Percentiles rank a stretch among this genome's conserved stretches.
Evolutionary conservation across 2,797 vertebrate genomes (phyloP).

Genomic region (Sebastiscus tertius): DNA sequence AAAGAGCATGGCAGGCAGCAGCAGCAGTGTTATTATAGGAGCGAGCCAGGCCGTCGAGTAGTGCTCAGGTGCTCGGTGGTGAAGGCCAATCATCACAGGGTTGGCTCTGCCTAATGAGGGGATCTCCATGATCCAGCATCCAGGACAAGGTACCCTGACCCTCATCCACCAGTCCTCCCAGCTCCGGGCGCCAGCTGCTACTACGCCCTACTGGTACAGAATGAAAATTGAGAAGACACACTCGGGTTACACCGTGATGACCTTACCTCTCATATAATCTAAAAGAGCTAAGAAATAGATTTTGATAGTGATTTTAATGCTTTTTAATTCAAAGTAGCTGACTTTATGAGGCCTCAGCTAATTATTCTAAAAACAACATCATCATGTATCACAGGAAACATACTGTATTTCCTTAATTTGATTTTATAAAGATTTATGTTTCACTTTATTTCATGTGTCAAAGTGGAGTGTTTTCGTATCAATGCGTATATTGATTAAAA

Average conservation of each 20-base stretch:
- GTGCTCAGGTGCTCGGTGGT: slow-evolving; percentile 75
- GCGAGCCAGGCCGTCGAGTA: slow-evolving; percentile 22
- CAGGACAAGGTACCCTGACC: slow-evolving; percentile 72
- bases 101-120: slow-evolving; percentile 71
- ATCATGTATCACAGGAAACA: not conserved
- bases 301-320: not conserved
- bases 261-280: not conserved
- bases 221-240: slow-evolving; percentile 28
- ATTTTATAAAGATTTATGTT: not conserved
- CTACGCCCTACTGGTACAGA: not conserved
- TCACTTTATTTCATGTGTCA: not conserved
- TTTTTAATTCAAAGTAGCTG: not conserved
- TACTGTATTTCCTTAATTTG: not conserved
- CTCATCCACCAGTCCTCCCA: slow-evolving; percentile 54
- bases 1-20: slow-evolving; percentile 29
- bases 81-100: slow-evolving; percentile 72
- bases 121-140: slow-evolving; percentile 66
- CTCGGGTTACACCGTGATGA: slow-evolving; percentile 9
- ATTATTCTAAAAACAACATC: not conserved
- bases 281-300: not conserved
- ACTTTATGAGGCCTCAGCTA: not conserved
- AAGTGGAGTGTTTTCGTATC: not conserved
- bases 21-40: slow-evolving; percentile 25
- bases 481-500: not conserved
- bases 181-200: slow-evolving; percentile 60